Conservation (phyloP, 2,797 vertebrate species). For the Silurus aristotelis region DNA sequence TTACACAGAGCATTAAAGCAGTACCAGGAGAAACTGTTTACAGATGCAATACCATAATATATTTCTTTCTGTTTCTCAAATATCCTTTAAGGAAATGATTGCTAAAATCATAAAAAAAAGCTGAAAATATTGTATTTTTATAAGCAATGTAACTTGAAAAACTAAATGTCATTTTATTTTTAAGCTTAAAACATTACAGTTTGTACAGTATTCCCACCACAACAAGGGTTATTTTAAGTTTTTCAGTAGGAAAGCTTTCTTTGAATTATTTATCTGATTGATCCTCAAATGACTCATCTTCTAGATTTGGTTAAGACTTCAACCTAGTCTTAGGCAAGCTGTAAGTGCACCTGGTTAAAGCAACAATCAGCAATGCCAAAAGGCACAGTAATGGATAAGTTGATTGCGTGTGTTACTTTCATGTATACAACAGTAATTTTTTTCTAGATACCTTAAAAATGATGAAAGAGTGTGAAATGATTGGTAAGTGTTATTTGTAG, state of each 20-base stretch:
- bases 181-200: conserved; percentile 43
- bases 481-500: not conserved
- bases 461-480: not conserved
- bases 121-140: conserved; percentile 54
- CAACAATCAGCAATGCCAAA: not conserved
- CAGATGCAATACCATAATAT: not conserved
- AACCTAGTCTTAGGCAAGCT: conserved; percentile 29
- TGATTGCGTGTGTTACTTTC: not conserved
- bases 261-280: conserved; percentile 79
- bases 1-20: not conserved
- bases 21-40: not conserved
- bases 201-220: conserved; percentile 72
- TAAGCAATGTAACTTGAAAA: conserved; percentile 70
- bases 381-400: conserved; percentile 9
- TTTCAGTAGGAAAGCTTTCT: conserved; percentile 75
- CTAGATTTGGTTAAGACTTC: conserved; percentile 68
- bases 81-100: not conserved
- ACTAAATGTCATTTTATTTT: conserved; percentile 61
- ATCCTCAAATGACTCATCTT: conserved; percentile 71
- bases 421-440: not conserved
- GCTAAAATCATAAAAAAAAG: not conserved
- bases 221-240: conserved; percentile 77
- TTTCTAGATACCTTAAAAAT: conserved; percentile 11
- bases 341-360: conserved; percentile 23
- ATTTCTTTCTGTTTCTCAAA: not conserved